Evolutionary conservation across 2,888 invertebrate genomes (phyloP).

Genomic region (Erannis defoliaria): DNA sequence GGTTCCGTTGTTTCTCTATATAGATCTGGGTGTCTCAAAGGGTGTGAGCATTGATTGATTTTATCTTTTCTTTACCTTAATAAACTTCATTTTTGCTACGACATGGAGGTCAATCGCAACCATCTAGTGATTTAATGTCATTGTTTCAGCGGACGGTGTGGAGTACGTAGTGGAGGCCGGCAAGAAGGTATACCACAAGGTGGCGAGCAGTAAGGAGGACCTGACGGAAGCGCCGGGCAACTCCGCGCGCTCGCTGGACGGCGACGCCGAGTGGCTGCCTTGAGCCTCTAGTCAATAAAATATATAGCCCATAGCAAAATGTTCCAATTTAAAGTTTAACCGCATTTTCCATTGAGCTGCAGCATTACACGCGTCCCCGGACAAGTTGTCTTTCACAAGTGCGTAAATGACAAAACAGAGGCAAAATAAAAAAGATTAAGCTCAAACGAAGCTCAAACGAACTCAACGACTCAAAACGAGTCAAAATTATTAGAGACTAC

Average conservation of each 20-base stretch:
- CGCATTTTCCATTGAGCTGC: not conserved
- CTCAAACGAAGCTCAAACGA: no score
- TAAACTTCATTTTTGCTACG: no score
- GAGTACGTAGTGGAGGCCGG: constrained; percentile 90
- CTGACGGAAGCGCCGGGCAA: constrained; percentile 67
- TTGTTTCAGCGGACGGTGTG: constrained; percentile 87
- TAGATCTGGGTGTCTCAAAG: no score
- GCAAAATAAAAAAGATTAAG: no score
- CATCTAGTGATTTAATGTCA: no score
- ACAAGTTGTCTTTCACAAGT: not conserved
- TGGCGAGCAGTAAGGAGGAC: constrained; percentile 80
- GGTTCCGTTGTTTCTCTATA: no score
- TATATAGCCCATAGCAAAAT: not conserved
- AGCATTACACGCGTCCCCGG: not conserved
- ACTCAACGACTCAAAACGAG: no score
- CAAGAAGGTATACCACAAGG: constrained; percentile 90
- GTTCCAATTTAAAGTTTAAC: not conserved
- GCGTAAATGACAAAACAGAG: no score
- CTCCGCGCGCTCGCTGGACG: constrained; percentile 59
- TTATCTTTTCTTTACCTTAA: no score
- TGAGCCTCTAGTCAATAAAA: constrained; percentile 45
- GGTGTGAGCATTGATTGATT: no score
- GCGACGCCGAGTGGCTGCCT: constrained; percentile 87
- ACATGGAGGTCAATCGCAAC: no score
- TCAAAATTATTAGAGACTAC: no score